Percentiles rank a stretch among this genome's conserved stretches.
phyloP scores from a whole-genome alignment of 2,888 invertebrate genomes.

The Linnaemya tessellans region DNA sequence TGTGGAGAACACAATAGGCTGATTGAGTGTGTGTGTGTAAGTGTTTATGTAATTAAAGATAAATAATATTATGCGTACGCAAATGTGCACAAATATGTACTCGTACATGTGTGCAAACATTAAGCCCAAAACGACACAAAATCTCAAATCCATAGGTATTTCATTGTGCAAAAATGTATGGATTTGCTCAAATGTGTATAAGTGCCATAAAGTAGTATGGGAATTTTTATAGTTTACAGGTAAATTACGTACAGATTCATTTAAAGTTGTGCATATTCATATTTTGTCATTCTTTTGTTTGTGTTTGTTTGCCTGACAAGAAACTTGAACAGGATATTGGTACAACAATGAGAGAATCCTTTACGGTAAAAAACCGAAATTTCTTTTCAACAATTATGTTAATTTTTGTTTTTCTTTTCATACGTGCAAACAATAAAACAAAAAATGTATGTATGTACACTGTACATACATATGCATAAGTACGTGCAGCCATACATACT shows the following conservation, averaged over 20 bases:
- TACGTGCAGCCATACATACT: too few relatives aligned
- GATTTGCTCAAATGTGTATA: slow-evolving; percentile 30
- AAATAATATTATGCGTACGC: background rate
- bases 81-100: too few relatives aligned
- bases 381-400: slow-evolving; percentile 53
- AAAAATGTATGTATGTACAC: background rate
- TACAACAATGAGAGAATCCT: slow-evolving; percentile 44
- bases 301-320: slow-evolving; percentile 31
- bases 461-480: background rate
- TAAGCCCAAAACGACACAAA: slow-evolving; percentile 42
- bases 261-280: background rate
- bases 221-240: slow-evolving; percentile 28
- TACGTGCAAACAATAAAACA: background rate
- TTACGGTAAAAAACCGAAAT: slow-evolving; percentile 52
- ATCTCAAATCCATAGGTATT: slow-evolving; percentile 61
- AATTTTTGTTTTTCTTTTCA: slow-evolving; percentile 32
- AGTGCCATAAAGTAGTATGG: slow-evolving; percentile 9
- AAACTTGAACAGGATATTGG: slow-evolving; percentile 58
- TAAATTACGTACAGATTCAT: background rate
- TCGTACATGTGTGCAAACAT: background rate
- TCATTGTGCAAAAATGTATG: slow-evolving; percentile 60
- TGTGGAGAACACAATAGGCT: background rate
- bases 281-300: slow-evolving; percentile 2
- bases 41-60: slow-evolving; percentile 7
- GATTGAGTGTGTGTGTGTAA: background rate